Evolutionary conservation across 64 coral and sea anemone species (phyloP), one percentile per base, ranked within the genome.

Genomic region (Stichodactyla helianthus): DNA sequence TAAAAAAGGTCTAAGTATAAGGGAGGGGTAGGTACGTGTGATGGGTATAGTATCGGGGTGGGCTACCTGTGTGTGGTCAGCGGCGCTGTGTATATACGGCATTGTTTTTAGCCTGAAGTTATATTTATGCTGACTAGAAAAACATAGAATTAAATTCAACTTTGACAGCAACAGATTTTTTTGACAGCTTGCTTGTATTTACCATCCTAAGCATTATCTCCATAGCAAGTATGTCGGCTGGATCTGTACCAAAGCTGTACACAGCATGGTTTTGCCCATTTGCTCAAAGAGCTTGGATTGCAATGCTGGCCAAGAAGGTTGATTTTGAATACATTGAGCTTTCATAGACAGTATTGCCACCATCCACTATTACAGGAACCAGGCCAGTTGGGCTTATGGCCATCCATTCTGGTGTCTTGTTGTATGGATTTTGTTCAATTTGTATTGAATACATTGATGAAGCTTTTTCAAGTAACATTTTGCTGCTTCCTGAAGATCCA

Each of bases 261-360:
- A 79, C 23, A 87, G 88, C 92, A 22, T 94, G 92, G 92, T 94
- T 94, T 90, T 94, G 92, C 18, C 92, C 92, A 14, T 94, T 90
- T 94, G 92, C 92, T 23, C 92, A 94, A 77, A 63, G 92, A 28
- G 88, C 85, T 51, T 94, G 92, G 88, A 90, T 94, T 87, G 92
- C 88, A 15, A 55, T 94, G 55, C 9, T 87, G 84, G 92, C 88
- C 54, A 90, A 94, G 50, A 86, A 86, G n/a, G 88, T 59, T 7
- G 84, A 90, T 18, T 94, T 94, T 86, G 85, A 94, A 55, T 94
- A 94, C 22, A 84, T 94, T 54, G 92, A 16, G 79, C 92, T 94
- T 89, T 94, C 92, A 87, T 94, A 90, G 53, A 94, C 15, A 31
- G 84, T 28, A 16, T 90, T 94, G 16, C 67, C 80, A 7, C 82